phyloP scores from a whole-genome alignment of 2,888 invertebrate genomes.

The Mythimna vitellina region DNA sequence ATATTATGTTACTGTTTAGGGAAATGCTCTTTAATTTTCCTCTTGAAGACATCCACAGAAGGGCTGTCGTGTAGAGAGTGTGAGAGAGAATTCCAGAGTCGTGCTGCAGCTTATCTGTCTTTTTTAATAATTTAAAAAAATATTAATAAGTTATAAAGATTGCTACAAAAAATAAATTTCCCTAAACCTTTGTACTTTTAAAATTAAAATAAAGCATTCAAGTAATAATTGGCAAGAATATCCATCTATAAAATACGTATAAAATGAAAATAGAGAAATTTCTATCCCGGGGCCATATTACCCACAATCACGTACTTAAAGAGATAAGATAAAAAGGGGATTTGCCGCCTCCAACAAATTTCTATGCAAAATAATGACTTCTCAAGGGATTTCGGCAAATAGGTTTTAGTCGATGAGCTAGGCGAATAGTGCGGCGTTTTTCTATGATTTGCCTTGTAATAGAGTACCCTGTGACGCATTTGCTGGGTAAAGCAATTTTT shows the following conservation, averaged over 20 bases:
- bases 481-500: constrained; percentile 3
- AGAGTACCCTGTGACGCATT: constrained; percentile 6
- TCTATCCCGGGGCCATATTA: constrained; percentile 41
- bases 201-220: neutral
- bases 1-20: too few relatives aligned
- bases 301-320: constrained; percentile 61
- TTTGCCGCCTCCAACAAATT: constrained; percentile 62
- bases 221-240: neutral
- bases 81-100: too few relatives aligned
- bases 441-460: constrained; percentile 32
- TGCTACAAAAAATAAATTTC: neutral
- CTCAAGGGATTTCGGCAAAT: constrained; percentile 64
- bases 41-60: too few relatives aligned
- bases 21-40: too few relatives aligned
- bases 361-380: constrained; percentile 65
- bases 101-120: too few relatives aligned
- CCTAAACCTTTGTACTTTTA: neutral
- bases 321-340: constrained; percentile 61
- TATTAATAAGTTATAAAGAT: too few relatives aligned
- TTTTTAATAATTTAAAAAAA: too few relatives aligned
- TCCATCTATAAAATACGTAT: constrained; percentile 8
- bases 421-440: constrained; percentile 43
- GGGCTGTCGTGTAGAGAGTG: too few relatives aligned
- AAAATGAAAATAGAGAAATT: constrained; percentile 38
- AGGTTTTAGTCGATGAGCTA: constrained; percentile 59